Conservation (phyloP, 2,797 vertebrate species). For the Hapalemur alaotrensis region DNA sequence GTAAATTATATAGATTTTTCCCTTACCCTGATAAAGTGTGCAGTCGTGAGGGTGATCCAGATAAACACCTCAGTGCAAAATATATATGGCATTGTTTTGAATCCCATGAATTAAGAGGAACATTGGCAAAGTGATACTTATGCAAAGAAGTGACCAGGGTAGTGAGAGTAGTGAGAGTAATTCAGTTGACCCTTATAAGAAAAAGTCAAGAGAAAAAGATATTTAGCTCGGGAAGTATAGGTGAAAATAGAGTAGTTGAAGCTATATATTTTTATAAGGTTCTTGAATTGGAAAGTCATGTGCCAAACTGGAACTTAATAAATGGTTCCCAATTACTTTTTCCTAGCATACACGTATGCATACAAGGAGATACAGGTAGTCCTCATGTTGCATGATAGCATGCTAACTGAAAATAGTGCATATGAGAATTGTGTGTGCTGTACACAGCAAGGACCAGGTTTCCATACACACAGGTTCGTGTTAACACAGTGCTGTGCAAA, state of each 20-base stretch:
- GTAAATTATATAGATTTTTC: neutral
- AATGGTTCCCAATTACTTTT: neutral
- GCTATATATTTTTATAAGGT: neutral
- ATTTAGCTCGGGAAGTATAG: accelerated
- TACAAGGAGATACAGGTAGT: neutral
- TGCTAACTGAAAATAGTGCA: neutral
- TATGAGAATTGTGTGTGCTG: neutral
- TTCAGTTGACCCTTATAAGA: neutral
- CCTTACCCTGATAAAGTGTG: neutral
- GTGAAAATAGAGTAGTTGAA: neutral
- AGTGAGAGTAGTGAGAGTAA: neutral
- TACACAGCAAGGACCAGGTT: neutral
- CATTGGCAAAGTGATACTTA: neutral
- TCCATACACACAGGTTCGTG: accelerated
- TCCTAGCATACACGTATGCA: too few species aligned
- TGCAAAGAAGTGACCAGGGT: neutral
- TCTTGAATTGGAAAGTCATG: neutral
- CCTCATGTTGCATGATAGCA: too few species aligned
- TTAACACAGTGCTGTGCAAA: accelerated
- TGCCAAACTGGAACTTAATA: neutral
- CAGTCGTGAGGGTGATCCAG: neutral
- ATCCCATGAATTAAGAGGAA: neutral
- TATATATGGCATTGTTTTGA: neutral
- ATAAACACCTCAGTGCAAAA: neutral
- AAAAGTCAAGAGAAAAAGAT: neutral